Conservation (phyloP, 2,797 vertebrate species). For the Crenichthys baileyi region DNA sequence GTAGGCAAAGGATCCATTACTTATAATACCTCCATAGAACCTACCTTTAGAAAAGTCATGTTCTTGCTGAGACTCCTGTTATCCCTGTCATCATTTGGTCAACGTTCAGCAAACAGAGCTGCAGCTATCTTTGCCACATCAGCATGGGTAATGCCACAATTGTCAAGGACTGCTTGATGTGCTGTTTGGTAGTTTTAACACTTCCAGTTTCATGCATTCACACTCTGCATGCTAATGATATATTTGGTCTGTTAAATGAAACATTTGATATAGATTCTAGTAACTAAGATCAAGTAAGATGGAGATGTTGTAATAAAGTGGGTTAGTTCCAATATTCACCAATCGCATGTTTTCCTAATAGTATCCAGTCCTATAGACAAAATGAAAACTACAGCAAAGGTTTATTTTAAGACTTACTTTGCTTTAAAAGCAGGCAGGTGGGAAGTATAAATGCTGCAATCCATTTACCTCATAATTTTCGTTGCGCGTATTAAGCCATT, state of each 20-base stretch:
- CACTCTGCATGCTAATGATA: too few species aligned
- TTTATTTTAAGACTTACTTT: not conserved
- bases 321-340: too few species aligned
- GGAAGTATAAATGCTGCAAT: not conserved
- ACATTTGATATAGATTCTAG: not conserved
- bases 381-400: too few species aligned
- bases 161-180: not conserved
- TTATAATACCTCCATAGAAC: not conserved
- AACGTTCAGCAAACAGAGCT: not conserved
- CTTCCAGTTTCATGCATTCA: too few species aligned
- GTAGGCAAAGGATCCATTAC: too few species aligned
- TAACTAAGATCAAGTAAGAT: not conserved
- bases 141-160: not conserved
- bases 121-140: too few species aligned
- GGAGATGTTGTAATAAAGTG: too few species aligned
- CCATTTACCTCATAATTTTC: too few species aligned
- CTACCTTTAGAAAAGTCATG: too few species aligned
- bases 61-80: not conserved
- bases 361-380: not conserved
- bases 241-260: not conserved
- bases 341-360: too few species aligned
- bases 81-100: not conserved
- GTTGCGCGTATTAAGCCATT: too few species aligned
- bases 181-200: not conserved
- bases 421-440: too few species aligned